Conservation (phyloP, 2,113 vertebrate species). For the Leucoraja erinaceus region DNA sequence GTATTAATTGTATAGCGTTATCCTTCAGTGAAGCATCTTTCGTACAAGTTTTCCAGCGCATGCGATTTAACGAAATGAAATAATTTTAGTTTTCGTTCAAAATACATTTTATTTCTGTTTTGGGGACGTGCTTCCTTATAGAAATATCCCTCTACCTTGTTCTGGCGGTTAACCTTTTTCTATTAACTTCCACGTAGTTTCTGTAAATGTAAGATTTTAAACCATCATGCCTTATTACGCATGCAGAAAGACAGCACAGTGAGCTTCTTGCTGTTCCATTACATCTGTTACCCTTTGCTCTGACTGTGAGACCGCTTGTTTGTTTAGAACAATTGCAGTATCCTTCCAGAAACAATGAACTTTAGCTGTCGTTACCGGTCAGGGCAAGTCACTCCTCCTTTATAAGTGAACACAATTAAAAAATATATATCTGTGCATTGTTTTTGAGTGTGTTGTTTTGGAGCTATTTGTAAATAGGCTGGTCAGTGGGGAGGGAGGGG, state of each 20-base stretch:
- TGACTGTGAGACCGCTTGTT: background rate
- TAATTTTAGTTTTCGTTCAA: background rate
- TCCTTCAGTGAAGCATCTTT: constrained; percentile 24
- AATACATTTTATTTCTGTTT: background rate
- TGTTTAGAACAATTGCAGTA: background rate
- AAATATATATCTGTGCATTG: background rate
- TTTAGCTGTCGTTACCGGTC: background rate
- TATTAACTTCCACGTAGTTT: constrained; percentile 2
- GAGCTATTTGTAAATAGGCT: background rate
- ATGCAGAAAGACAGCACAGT: background rate
- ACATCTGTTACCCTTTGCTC: background rate
- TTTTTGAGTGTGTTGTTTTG: background rate
- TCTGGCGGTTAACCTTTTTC: background rate
- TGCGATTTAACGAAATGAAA: background rate
- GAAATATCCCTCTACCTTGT: background rate
- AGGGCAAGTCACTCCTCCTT: background rate
- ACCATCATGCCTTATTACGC: background rate
- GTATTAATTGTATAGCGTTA: constrained; percentile 27
- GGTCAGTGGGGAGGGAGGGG: constrained; percentile 13
- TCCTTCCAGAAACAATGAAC: constrained; percentile 8
- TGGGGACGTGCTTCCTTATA: background rate
- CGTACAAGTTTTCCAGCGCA: background rate
- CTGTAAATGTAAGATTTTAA: background rate
- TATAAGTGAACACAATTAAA: background rate
- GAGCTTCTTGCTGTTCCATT: background rate